Percentiles rank a stretch among this genome's conserved stretches.
Evolutionary conservation across 1,140 invertebrate species (phyloP).

Genomic region (Octopus bimaculoides): DNA sequence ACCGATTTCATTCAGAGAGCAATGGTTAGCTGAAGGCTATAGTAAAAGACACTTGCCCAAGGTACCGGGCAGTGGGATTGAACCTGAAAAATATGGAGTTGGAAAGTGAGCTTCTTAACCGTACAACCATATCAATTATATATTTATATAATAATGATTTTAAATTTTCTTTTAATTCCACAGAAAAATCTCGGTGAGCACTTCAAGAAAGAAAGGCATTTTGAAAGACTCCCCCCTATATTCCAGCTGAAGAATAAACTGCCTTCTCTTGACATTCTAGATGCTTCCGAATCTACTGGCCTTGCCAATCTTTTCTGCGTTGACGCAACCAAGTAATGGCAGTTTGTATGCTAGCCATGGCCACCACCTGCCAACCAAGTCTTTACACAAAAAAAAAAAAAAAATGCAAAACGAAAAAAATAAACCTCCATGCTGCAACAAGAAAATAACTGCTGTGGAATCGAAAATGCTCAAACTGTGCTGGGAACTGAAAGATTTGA

Average conservation of each 20-base stretch:
- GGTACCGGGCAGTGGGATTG: not conserved
- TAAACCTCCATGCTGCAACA: no score
- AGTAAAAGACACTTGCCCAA: not conserved
- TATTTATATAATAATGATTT: constrained; percentile 19
- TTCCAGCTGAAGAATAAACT: constrained; percentile 41
- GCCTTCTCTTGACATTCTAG: constrained; percentile 26
- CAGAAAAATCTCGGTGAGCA: constrained; percentile 66
- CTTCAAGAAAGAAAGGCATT: constrained; percentile 82
- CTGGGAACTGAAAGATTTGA: no score
- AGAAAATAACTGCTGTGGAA: no score
- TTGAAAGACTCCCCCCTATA: constrained; percentile 73
- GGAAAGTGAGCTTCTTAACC: constrained; percentile 18
- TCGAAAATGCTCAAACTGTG: no score
- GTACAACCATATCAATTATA: constrained; percentile 17
- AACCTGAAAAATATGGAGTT: not conserved
- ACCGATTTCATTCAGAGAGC: not conserved
- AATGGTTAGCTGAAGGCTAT: not conserved
- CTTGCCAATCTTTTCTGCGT: constrained; percentile 37
- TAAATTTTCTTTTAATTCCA: constrained; percentile 70
- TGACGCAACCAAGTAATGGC: not conserved
- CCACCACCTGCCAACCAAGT: no score
- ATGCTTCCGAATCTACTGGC: constrained; percentile 29
- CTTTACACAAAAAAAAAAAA: no score
- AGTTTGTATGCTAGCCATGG: no score
- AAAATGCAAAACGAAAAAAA: no score